A percentile compares a stretch with the other conserved stretches of the same genome.
Conservation (phyloP, 2,113 vertebrate species). For the Colius striatus region DNA sequence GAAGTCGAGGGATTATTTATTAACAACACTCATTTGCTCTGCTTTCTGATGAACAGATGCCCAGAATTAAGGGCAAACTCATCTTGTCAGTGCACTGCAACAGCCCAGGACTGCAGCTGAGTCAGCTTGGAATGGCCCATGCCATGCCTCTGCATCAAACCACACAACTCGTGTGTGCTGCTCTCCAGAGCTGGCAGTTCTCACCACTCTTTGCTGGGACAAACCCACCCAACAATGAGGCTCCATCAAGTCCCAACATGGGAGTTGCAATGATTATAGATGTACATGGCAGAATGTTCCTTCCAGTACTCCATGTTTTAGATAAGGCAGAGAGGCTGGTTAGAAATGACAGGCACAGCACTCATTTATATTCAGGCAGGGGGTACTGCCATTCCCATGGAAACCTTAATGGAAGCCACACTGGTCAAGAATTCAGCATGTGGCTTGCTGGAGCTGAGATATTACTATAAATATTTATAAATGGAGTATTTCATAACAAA, state of each 20-base stretch:
- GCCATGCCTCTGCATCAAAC: background rate
- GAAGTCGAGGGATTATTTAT: background rate
- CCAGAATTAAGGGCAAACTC: background rate
- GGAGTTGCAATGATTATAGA: background rate
- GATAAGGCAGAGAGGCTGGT: background rate
- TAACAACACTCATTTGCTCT: background rate
- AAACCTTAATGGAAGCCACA: slow-evolving; percentile 23
- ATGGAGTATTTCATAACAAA: background rate
- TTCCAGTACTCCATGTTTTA: background rate
- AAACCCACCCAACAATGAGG: background rate
- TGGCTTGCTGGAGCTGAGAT: background rate
- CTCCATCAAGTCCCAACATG: background rate
- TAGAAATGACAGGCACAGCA: background rate
- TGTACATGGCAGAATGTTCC: background rate
- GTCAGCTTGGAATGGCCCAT: background rate
- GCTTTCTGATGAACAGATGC: background rate
- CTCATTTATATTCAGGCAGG: background rate
- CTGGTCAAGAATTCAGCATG: background rate
- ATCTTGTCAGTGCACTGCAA: background rate
- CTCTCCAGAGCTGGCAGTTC: background rate
- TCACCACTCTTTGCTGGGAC: background rate
- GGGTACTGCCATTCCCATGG: background rate
- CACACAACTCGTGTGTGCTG: background rate
- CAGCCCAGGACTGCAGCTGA: background rate
- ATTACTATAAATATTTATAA: slow-evolving; percentile 31